These are phyloP conservation scores for Pseudois nayaur DNA, from an alignment of 2,113 vertebrate genomes.

Conservation along the genomic window DNA sequence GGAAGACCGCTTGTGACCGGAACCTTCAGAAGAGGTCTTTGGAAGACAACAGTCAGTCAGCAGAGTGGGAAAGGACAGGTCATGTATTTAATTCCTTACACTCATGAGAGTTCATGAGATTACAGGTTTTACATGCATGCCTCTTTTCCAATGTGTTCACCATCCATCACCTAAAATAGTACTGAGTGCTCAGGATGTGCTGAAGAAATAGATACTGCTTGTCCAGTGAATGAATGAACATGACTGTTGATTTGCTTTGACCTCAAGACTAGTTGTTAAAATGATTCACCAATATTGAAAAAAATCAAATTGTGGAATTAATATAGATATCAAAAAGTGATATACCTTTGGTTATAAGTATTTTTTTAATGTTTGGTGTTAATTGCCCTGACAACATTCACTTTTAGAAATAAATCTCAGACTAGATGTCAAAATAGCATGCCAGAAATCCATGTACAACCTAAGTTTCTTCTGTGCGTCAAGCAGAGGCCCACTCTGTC, in stretches of 20 bases:
- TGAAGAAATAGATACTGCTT: neutral
- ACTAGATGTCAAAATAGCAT: neutral
- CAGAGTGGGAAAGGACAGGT: rapidly evolving
- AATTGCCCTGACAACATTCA: neutral
- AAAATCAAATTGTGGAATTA: neutral
- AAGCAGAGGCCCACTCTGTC: neutral
- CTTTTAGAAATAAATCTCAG: neutral
- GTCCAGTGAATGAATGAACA: neutral
- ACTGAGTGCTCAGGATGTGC: neutral
- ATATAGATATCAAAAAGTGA: neutral
- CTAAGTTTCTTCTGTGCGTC: neutral
- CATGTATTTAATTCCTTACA: rapidly evolving
- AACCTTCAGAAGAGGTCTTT: slow-evolving; percentile 80
- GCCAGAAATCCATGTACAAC: neutral
- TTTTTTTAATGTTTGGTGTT: neutral
- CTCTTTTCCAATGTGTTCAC: neutral
- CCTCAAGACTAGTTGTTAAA: neutral
- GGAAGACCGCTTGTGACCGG: slow-evolving; percentile 91
- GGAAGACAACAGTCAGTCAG: slow-evolving; percentile 61
- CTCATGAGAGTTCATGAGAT: neutral
- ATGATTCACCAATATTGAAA: neutral
- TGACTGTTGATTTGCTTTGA: neutral
- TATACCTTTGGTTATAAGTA: neutral
- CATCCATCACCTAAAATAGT: neutral
- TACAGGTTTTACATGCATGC: neutral